phyloP scores from a whole-genome alignment of 2,113 vertebrate species.

The Climacteris rufus region DNA sequence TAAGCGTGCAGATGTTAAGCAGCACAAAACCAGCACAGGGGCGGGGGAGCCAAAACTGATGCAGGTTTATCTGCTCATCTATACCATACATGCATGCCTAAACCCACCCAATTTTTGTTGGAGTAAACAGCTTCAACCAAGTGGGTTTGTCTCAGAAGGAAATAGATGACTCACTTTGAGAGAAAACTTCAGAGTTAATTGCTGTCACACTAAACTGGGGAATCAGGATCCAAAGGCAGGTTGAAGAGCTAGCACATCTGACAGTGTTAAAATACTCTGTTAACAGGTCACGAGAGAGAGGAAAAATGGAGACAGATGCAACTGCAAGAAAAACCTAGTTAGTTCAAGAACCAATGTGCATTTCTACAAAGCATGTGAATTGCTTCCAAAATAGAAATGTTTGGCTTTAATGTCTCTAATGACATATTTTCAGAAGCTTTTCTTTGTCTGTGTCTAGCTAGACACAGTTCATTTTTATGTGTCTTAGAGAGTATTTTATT shows the following conservation, averaged over 20 bases:
- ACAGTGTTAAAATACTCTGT: neutral
- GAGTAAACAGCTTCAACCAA: neutral
- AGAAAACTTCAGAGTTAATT: neutral
- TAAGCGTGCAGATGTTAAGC: neutral
- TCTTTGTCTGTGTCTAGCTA: neutral
- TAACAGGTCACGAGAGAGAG: neutral
- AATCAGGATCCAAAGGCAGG: neutral
- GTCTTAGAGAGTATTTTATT: neutral
- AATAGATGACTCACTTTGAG: neutral
- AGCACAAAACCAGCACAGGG: neutral
- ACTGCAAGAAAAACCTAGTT: neutral
- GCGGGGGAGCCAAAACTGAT: neutral
- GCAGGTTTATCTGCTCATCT: neutral
- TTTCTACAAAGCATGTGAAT: neutral
- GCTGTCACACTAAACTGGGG: neutral
- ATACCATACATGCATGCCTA: fast-evolving
- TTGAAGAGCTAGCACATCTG: neutral
- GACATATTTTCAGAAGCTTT: neutral
- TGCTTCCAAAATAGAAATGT: neutral
- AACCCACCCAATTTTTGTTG: neutral
- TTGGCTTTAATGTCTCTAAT: neutral
- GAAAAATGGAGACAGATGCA: neutral
- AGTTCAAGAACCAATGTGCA: neutral
- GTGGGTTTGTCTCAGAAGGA: neutral
- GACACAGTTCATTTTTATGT: neutral